Evolutionary conservation across 2,888 invertebrate species (phyloP), one percentile per base, ranked within the genome.

Genomic region (Masnerella sp.): DNA sequence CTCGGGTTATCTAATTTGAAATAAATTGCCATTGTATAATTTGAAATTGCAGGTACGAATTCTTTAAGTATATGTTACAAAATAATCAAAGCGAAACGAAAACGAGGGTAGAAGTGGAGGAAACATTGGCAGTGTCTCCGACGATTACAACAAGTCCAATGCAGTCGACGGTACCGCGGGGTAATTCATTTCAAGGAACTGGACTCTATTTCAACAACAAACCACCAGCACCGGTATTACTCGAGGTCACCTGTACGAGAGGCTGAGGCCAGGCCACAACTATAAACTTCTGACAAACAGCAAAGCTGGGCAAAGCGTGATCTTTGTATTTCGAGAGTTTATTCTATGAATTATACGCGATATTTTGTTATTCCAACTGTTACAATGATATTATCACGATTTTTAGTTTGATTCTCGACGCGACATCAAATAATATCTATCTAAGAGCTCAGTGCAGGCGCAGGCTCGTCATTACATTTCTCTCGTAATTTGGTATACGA

Each of bases 241-340:
- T 86, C 18, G 84, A 85, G 30, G 84, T 85, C 45, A 83, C 84
- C 5, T 69, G 68, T 11, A 52, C 69, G 25, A 82, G 84, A 49
- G 84, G 85, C 77, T 85, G 85, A 82, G 75, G 79, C 34, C 40
- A 5, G 45, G 47, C 40, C 20, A 20, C 12, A 3, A 14, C 12
- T 28, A 38, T 17, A 25, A 51, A 38, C 2, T 15, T 14, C 38
- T 32, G 47, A 65, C 65, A 65, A 65, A 61, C 56, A 49, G 67
- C 51, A 12, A 65, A 61, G 67, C 56, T 73, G 61, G 61, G 47
- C 65, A 68, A 74, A 52, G 74, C 76, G 71, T 74, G 68, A 79
- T 78, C 82, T 85, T 82, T 82, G 79, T 80, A 83, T 82, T 82
- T 81, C 76, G 68, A 84, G 79, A 85, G 79, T 85, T 82, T 83